These are phyloP conservation scores for Hylyphantes graminicola DNA, from an alignment of 1,140 invertebrate genomes.

Conservation along the genomic window DNA sequence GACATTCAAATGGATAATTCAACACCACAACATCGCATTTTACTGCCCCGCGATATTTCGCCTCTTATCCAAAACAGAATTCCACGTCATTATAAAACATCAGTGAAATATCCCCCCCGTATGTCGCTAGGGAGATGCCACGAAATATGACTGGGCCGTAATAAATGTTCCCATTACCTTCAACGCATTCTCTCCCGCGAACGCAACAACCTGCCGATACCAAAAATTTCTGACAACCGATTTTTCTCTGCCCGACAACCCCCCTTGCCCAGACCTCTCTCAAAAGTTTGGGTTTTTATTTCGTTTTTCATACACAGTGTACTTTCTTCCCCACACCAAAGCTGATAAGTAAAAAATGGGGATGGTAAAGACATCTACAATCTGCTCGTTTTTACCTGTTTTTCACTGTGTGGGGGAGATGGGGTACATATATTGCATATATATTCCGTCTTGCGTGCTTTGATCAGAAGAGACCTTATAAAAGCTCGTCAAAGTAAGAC, in stretches of 20 bases:
- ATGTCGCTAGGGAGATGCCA: conserved; percentile 21
- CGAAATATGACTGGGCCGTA: conserved; percentile 40
- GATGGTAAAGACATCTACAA: neutral
- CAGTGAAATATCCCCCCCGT: too few relatives aligned
- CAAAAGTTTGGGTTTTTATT: neutral
- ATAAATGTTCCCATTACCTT: conserved; percentile 42
- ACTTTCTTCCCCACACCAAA: neutral
- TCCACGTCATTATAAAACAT: too few relatives aligned
- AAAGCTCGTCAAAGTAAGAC: too few relatives aligned
- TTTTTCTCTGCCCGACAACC: conserved; percentile 35
- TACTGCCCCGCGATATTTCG: too few relatives aligned
- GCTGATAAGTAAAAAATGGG: conserved; percentile 12
- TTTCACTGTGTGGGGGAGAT: too few relatives aligned
- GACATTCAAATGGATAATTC: too few relatives aligned
- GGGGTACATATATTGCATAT: too few relatives aligned
- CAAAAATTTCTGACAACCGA: conserved; percentile 53
- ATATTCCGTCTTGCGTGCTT: too few relatives aligned
- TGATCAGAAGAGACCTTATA: too few relatives aligned
- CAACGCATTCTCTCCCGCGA: conserved; percentile 4
- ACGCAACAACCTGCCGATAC: conserved; percentile 31
- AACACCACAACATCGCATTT: too few relatives aligned
- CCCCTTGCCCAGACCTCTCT: conserved; percentile 23
- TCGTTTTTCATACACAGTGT: neutral
- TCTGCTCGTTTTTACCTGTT: neutral
- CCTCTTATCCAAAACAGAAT: too few relatives aligned